Base-by-base conservation (phyloP, 2,888 invertebrate genomes). In the Desoria tigrina region DNA sequence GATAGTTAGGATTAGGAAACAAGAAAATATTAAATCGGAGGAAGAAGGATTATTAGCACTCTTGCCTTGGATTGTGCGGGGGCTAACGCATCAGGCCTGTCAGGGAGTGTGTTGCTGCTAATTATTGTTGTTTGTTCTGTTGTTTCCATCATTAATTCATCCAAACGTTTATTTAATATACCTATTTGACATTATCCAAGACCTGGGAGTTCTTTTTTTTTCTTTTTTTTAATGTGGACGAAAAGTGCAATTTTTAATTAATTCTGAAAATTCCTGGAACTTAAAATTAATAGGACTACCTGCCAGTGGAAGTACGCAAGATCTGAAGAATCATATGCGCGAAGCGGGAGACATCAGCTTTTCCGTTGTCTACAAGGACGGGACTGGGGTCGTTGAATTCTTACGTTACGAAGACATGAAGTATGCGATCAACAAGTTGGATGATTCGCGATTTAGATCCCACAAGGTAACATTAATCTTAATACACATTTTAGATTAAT, bases 281-380 rank as follows among this genome's bases (percentile, higher is more conserved):
- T 32, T 37, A 54, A 45, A 23, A 50, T 26, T 59, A 32, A 56
- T 69, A 84, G 85, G 89, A 58, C 82, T 94, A 64, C 94, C 94
- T 16, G 88, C 90, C 0, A 90, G 91, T 50, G 94, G 94, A 1
- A 92, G 92, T 65, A 94, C 94, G 94, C 93, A 95, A 82, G 97
- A 98, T 81, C 83, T 99, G 61, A 99, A 99, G 81, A 98, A 99
- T 83, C 98, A 99, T 81, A 98, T 98, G 97, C 86, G 98, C 57
- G 98, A 98, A 81, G 98, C 98, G 0, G 98, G 99, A 14, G 98
- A 99, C 82, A 97, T 99, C 4, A 98, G 97, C 82, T 99, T 95
- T 82, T 96, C 98, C 0, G 98, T 99, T 83, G 93, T 95, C 0
- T 97, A 94, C 83, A 96, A 97, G 81, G 98, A 99, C 81, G 97